Base-by-base conservation (phyloP, 2,797 vertebrate species). In the Malurus leucopterus region DNA sequence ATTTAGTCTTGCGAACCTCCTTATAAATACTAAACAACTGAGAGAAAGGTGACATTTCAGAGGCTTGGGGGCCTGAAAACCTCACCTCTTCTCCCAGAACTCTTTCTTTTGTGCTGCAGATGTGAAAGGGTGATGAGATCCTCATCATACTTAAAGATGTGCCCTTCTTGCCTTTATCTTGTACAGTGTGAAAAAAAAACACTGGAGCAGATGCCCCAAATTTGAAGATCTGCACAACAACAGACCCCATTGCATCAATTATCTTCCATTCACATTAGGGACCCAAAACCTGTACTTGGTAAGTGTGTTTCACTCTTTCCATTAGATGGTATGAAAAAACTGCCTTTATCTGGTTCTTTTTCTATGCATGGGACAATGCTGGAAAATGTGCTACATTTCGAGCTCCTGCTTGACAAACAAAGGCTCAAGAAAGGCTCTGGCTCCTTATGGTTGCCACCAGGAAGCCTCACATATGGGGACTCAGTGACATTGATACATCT, bases 401-500 rank as follows among this genome's bases (percentile, higher is more conserved):
- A 71, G 12, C 12, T 64, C 18, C 53, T 27, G 1, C 22, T 68
- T 83, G 20, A 43, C 27, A 58, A 47, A 40, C 20, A 74, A 77
- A 59, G 38, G 16, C 9, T 81, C 9, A 24, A 38, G 11, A 36
- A 36, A 36, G 36, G 36, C 36, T 70, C 49, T 73, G 44, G 15
- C 9, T 54, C 8, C 72, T 18, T 12, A 2, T 23, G 26, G 27
- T 6, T 65, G 24, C 15, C 61, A 59, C 18, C 4, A 32, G 15
- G 11, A 16, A 55, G 29, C 8, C 61, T 70, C 1, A 0, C 6
- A 27, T 19, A 3, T 62, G 67, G 0, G 1, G 29, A 16, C 32
- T 58, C 4, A 17, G 27, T 0, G 3, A 18, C 23, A 24, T 26
- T 0, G 0, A 10, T 34, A 16, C 8, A 24, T 32, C 38, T 57